Conservation (phyloP, 2,113 vertebrate genomes). For the Cromileptes altivelis region DNA sequence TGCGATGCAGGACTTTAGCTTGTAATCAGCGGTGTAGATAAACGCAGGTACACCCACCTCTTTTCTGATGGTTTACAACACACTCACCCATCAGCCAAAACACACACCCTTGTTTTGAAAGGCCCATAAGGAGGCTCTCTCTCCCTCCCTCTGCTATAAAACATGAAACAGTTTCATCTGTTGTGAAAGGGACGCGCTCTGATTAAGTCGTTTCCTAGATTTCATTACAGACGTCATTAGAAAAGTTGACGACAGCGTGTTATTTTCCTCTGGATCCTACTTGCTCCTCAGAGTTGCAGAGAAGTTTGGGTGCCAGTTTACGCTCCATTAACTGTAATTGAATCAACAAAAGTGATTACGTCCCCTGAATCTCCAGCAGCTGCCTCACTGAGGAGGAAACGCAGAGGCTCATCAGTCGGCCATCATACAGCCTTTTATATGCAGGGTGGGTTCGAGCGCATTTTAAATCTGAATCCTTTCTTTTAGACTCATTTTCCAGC, state of each 20-base stretch:
- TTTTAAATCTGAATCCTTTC: neutral
- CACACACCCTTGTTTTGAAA: no score
- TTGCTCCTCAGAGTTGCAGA: neutral
- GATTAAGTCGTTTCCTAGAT: neutral
- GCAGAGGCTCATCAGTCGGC: neutral
- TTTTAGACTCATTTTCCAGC: no score
- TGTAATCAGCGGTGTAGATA: no score
- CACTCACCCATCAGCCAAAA: no score
- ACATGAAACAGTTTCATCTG: neutral
- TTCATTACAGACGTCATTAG: constrained; percentile 30
- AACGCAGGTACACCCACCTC: no score
- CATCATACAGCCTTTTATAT: neutral
- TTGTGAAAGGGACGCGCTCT: neutral
- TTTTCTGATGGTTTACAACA: no score
- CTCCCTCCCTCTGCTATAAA: neutral
- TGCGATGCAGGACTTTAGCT: no score
- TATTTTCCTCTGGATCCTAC: neutral
- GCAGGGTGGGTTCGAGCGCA: neutral
- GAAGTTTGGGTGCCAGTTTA: neutral
- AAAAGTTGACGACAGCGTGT: neutral
- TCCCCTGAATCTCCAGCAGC: constrained; percentile 8
- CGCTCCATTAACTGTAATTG: constrained; percentile 36
- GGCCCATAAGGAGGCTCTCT: neutral
- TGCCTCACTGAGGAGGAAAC: constrained; percentile 1
- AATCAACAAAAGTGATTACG: constrained; percentile 34